These are phyloP conservation scores for Acrossocheilus wenchowensis DNA, from an alignment of 2,797 vertebrate species.

Conservation along the genomic window DNA sequence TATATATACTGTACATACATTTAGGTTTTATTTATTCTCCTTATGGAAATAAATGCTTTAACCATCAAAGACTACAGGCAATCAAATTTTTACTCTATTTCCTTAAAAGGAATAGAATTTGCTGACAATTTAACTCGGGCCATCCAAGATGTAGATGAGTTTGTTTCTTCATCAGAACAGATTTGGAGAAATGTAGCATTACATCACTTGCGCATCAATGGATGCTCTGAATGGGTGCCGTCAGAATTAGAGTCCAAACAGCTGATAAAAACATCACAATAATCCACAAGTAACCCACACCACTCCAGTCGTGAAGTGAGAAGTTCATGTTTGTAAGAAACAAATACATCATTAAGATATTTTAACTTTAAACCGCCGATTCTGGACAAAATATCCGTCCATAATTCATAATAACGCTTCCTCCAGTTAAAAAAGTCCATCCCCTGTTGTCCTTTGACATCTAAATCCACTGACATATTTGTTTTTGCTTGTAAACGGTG, in stretches of 20 bases:
- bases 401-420: neutral
- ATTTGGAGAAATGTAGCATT: neutral
- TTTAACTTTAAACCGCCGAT: neutral
- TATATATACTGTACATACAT: neutral
- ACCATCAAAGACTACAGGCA: neutral
- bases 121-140: neutral
- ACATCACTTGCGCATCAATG: neutral
- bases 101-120: neutral
- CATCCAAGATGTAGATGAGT: neutral
- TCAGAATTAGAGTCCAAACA: neutral
- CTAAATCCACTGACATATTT: neutral
- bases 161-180: neutral
- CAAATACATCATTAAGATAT: neutral
- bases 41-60: neutral
- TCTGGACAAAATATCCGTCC: neutral
- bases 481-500: neutral
- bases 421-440: no score
- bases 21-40: neutral
- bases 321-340: neutral
- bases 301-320: neutral
- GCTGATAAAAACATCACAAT: neutral
- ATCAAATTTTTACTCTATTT: neutral
- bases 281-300: neutral
- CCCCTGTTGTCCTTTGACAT: no score
- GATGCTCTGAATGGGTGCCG: neutral